Percentiles rank a stretch among this genome's conserved stretches.
Conservation (phyloP, 2,888 invertebrate species). For the Pediacus dermestoides region DNA sequence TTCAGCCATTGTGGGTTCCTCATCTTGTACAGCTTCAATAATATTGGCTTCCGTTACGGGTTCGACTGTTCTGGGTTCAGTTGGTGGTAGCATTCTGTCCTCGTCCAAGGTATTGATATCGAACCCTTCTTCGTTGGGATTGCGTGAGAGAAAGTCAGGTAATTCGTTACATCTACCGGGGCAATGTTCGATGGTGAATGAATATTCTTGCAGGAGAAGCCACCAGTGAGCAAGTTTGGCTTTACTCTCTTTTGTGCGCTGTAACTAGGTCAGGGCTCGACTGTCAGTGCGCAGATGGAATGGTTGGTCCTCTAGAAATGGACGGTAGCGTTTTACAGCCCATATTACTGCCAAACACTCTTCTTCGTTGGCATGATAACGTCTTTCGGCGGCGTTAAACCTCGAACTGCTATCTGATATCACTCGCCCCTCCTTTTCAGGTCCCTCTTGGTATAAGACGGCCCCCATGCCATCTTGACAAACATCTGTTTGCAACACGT, state of each 20-base stretch:
- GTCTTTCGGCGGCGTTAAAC: conserved; percentile 8
- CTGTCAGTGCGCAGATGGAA: conserved; percentile 21
- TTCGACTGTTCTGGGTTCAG: too few species aligned
- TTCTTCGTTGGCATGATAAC: conserved; percentile 22
- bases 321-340: conserved; percentile 20
- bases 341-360: conserved; percentile 20
- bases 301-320: conserved; percentile 15
- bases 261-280: conserved; percentile 14
- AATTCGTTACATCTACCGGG: conserved; percentile 23
- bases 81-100: neutral
- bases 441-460: conserved; percentile 6
- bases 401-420: conserved; percentile 18
- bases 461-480: conserved; percentile 3
- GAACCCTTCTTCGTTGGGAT: conserved; percentile 11
- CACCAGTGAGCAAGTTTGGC: conserved; percentile 22
- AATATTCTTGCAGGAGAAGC: conserved; percentile 21
- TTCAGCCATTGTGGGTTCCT: neutral
- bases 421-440: neutral
- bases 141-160: conserved; percentile 21
- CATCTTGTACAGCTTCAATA: neutral
- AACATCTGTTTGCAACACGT: neutral
- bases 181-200: conserved; percentile 26
- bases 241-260: conserved; percentile 14
- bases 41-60: neutral
- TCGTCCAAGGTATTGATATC: neutral